Evolutionary conservation across 2,797 vertebrate species (phyloP).

Genomic region (Lateolabrax maculatus): DNA sequence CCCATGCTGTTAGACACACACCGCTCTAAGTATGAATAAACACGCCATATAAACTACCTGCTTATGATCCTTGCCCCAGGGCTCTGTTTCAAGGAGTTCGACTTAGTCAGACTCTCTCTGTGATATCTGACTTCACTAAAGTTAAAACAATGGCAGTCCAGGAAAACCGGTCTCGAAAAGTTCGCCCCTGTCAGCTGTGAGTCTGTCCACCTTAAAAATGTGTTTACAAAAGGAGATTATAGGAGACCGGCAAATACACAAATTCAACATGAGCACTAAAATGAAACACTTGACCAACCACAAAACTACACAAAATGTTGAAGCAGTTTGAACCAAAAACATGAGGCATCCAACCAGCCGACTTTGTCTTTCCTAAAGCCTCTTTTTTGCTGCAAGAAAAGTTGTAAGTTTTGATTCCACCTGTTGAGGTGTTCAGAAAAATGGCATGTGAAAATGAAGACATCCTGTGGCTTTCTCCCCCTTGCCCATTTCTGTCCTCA

Average conservation of each 20-base stretch:
- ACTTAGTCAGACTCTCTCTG: not conserved
- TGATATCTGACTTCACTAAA: not conserved
- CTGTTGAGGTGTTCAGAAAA: conserved; percentile 11
- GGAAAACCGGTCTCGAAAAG: not conserved
- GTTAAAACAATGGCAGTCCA: not conserved
- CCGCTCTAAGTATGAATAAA: not conserved
- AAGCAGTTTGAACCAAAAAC: not conserved
- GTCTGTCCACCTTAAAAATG: not conserved
- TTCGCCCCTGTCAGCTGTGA: not conserved
- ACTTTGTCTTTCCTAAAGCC: not conserved
- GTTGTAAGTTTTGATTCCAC: not conserved
- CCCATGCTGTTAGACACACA: not conserved
- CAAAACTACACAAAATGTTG: not conserved
- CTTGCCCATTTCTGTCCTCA: conserved; percentile 32
- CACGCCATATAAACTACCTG: not conserved
- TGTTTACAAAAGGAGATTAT: not conserved
- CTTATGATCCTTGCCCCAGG: not conserved
- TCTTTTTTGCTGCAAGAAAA: not conserved
- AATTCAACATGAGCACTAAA: not conserved
- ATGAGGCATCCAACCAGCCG: not conserved
- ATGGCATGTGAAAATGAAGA: conserved; percentile 1
- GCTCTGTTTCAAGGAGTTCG: not conserved
- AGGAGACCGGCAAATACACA: not conserved
- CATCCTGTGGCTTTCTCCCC: conserved; percentile 48
- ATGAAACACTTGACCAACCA: not conserved